A percentile compares a stretch with the other conserved stretches of the same genome.
Conservation (phyloP, 2,888 invertebrate species). For the Hemithea aestivaria region DNA sequence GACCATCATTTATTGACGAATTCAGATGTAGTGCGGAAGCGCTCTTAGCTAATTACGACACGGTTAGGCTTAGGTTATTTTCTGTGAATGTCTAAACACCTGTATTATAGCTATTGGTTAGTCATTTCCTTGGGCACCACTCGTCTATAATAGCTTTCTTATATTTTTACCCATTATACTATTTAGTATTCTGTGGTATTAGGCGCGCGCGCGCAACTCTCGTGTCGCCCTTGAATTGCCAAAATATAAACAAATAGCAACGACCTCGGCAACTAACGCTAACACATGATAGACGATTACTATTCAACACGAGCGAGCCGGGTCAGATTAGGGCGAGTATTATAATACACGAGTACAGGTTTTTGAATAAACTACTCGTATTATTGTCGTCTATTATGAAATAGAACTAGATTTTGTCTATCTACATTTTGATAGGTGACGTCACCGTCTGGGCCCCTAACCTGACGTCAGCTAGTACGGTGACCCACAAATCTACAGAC, state of each 20-base stretch:
- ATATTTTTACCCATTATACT: too few species aligned
- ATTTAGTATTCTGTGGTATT: slow-evolving; percentile 3
- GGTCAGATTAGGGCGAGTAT: slow-evolving; percentile 72
- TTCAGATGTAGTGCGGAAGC: too few species aligned
- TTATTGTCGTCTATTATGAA: slow-evolving; percentile 43
- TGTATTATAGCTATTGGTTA: too few species aligned
- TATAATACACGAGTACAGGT: slow-evolving; percentile 61
- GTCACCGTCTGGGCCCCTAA: slow-evolving; percentile 71
- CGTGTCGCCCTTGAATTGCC: slow-evolving; percentile 64
- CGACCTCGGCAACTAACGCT: slow-evolving; percentile 58
- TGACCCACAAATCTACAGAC: slow-evolving; percentile 79
- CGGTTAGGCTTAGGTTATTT: too few species aligned
- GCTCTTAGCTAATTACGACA: too few species aligned
- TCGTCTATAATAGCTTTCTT: too few species aligned
- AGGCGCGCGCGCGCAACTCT: slow-evolving; percentile 8
- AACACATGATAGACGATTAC: slow-evolving; percentile 58
- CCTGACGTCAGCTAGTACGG: slow-evolving; percentile 69
- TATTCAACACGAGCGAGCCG: slow-evolving; percentile 58
- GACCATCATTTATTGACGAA: too few species aligned
- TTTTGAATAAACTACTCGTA: slow-evolving; percentile 55
- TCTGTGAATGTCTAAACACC: too few species aligned
- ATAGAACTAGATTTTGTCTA: slow-evolving; percentile 70
- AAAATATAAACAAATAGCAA: slow-evolving; percentile 71
- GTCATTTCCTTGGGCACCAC: too few species aligned
- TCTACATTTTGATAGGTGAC: slow-evolving; percentile 63